Evolutionary conservation across 2,888 invertebrate genomes (phyloP), one percentile per base, ranked within the genome.

Genomic region (Sphinx pinastri): DNA sequence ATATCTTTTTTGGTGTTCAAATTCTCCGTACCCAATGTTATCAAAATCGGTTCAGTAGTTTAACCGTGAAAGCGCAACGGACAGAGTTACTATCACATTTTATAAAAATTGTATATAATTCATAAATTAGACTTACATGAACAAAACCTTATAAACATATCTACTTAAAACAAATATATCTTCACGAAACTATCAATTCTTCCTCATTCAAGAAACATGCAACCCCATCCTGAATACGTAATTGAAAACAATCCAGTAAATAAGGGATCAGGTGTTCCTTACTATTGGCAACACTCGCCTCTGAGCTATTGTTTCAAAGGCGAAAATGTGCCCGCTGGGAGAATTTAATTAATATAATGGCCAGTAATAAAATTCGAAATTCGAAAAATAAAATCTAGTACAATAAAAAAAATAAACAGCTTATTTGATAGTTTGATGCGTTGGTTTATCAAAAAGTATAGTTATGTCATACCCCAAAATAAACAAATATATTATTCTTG

Each of bases 161-260:
- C 52, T 6, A 52, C n/a, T 19, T n/a, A 16, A 19, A 19, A 55
- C 55, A 11, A 12, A 55, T 16, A 54, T n/a, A n/a, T n/a, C 52
- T n/a, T 54, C 19, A 55, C 11, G n/a, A n/a, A 45, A 47, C 16
- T 11, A 47, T 60, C 60, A 47, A n/a, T 47, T 16, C 47, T n/a
- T 12, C 16, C 60, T 16, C 12, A 59, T 11, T 60, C 55, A 45
- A n/a, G 11, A 60, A 38, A 47, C 4, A 60, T 47, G 14, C 75
- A 78, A 80, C 78, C 82, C 81, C 81, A 79, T 77, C 73, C 77
- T 81, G 88, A 88, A 90, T 88, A 88, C 85, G 77, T 75, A 86
- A 84, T 85, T 81, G 81, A 81, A 78, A 81, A 78, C 79, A 80
- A 80, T 82, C 73, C 75, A 72, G 1, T 60, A 60, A 60, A 60